These are phyloP conservation scores for Danio albolineatus DNA, from an alignment of 2,797 vertebrate genomes.

Conservation along the genomic window DNA sequence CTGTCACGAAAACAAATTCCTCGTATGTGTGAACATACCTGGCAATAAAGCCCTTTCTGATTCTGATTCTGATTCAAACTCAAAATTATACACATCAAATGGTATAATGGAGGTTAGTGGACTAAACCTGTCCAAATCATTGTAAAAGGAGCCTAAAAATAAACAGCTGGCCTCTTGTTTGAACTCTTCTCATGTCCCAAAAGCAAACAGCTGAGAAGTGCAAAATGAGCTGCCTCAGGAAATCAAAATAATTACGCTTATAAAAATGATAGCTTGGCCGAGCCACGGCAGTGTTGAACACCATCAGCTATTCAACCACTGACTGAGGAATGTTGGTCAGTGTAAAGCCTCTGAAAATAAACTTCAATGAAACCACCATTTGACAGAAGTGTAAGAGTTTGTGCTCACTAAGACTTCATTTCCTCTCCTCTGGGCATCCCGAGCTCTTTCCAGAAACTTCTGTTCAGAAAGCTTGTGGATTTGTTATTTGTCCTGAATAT, in stretches of 20 bases:
- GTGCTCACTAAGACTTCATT: conserved; percentile 43
- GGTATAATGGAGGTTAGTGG: conserved; percentile 47
- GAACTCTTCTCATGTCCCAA: conserved; percentile 54
- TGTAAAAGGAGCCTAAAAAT: conserved; percentile 63
- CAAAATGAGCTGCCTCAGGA: conserved; percentile 59
- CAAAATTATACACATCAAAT: conserved; percentile 54
- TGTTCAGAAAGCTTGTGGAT: not conserved
- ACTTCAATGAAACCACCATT: conserved; percentile 54
- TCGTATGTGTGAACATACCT: too few species aligned
- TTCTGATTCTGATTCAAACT: too few species aligned
- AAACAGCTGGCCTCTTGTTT: conserved; percentile 46
- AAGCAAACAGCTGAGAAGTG: conserved; percentile 64
- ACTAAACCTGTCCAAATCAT: conserved; percentile 53
- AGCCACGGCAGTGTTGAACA: conserved; percentile 33
- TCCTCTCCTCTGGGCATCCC: conserved; percentile 32
- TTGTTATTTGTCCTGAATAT: conserved; percentile 15
- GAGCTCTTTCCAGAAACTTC: conserved; percentile 22
- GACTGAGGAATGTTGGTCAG: conserved; percentile 38
- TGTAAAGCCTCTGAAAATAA: conserved; percentile 57
- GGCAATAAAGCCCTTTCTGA: too few species aligned
- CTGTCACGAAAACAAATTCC: too few species aligned
- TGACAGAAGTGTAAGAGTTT: conserved; percentile 44
- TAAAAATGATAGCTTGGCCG: conserved; percentile 53
- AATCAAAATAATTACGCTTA: conserved; percentile 63
- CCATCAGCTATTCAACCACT: conserved; percentile 42